Base-by-base conservation (phyloP, 2,113 vertebrate species). In the Nothobranchius kuhntae region DNA sequence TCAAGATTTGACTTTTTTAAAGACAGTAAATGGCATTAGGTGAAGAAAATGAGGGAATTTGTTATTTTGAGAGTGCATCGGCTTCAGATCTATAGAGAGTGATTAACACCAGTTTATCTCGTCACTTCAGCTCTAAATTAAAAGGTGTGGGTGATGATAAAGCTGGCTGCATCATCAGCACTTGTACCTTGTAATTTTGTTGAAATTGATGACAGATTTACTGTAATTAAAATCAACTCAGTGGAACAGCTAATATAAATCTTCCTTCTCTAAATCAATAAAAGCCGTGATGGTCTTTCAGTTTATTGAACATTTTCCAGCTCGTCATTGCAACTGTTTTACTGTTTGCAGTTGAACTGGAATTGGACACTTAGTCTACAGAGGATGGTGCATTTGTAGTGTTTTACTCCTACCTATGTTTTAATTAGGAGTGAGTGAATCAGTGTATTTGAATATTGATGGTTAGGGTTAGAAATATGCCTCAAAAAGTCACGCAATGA, bases 201-300 rank as follows among this genome's bases (percentile, higher is more conserved):
- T 48, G 26, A 15, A 38, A 62, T 62, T 61, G 45, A 61, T 47
- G 58, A 35, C 45, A 61, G 44, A 61, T 62, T 50, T 62, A 50
- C 46, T 38, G 60, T 50, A 30, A 62, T 62, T 62, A 61, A 36
- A 61, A 30, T 61, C 59, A 62, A 35, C 47, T 69, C 35, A 64
- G 55, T 35, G 46, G 47, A 59, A 50, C 50, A 44, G 51, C 36
- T 45, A 26, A 14, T 46, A 38, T 30, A 65, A 71, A 52, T 1
- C 44, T 1, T 52, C 53, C 13, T 42, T 55, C 30, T 68, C 36
- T 50, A 21, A 61, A 35, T 48, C 14, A 26, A 61, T 46, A 45
- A 30, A 61, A 11, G 53, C 1, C 7, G 26, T 57, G 58, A 57
- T 68, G 38, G 44, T 58, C 44, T 1, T 10, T 57, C 9, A 54